A percentile compares a stretch with the other conserved stretches of the same genome.
Evolutionary conservation across 2,113 vertebrate genomes (phyloP).

Genomic region (Salvelinus fontinalis): DNA sequence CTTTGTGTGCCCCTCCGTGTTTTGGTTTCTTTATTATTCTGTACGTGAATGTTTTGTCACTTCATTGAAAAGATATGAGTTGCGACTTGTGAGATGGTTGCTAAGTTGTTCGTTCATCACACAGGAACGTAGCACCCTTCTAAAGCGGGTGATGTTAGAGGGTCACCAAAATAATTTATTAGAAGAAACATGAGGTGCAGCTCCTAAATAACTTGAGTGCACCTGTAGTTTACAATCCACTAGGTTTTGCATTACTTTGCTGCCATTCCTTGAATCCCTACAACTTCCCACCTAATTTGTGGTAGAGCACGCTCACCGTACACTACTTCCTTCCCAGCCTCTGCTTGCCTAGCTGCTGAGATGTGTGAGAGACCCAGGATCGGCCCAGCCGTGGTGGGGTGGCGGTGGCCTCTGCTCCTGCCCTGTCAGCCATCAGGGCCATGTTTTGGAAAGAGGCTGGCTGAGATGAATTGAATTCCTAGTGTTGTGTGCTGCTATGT

Average conservation of each 20-base stretch:
- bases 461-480: slow-evolving; percentile 62
- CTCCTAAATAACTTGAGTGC: not conserved
- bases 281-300: not conserved
- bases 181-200: not conserved
- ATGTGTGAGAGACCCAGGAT: too few relatives aligned
- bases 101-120: slow-evolving; percentile 13
- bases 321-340: too few relatives aligned
- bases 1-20: slow-evolving; percentile 17
- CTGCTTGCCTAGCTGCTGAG: not conserved
- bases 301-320: too few relatives aligned
- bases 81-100: not conserved
- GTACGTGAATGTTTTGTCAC: slow-evolving; percentile 29
- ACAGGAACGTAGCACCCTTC: slow-evolving; percentile 22
- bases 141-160: not conserved
- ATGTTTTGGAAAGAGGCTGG: slow-evolving; percentile 58
- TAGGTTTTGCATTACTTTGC: not conserved
- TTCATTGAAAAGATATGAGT: not conserved
- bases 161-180: not conserved
- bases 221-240: not conserved
- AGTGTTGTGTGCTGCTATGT: slow-evolving; percentile 46
- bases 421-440: slow-evolving; percentile 39
- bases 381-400: too few relatives aligned
- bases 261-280: not conserved
- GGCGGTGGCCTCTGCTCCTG: not conserved
- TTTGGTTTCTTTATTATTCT: not conserved